Base-by-base conservation (phyloP, 2,113 vertebrate species). In the Eublepharis macularius region DNA sequence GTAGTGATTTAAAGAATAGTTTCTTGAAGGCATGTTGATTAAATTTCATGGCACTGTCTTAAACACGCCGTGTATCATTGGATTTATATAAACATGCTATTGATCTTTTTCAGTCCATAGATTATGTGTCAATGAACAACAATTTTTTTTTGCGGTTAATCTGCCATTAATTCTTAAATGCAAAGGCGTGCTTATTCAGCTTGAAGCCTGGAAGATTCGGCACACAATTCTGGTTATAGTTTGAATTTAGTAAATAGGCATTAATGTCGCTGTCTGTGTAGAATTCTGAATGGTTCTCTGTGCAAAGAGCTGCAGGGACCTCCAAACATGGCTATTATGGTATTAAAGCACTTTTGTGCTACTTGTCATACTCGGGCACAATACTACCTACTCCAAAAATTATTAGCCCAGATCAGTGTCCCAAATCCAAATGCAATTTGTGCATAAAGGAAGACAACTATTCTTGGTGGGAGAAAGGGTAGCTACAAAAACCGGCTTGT, bases 221-320 rank as follows among this genome's bases (percentile, higher is more conserved):
- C 60, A 45, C 74, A 66, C 41, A 74, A 13, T 69, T 63, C 83
- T 70, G 14, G 1, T 57, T 70, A 82, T 32, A 83, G 82, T 91
- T 93, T 90, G 80, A 88, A 91, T 86, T 88, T 87, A 51, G 43
- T 75, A 89, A 90, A 86, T 82, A 83, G 34, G 34, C 75, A 89
- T 72, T 89, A 80, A 85, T 68, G 63, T 63, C 80, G 70, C 32
- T 69, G 78, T 76, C 78, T 82, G 36, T 49, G 82, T 86, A 81
- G 89, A 82, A 80, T 8, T 76, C 72, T 47, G 76, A 69, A 69
- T 82, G 1, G 87, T 86, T 79, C 74, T 91, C 57, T 74, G 68
- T 74, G 78, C 73, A 78, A 54, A 89, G 65, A 7, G 8, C 79
- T 69, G n/a, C 3, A 75, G 72, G 81, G 14, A 49, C 26, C 14